A percentile compares a stretch with the other conserved stretches of the same genome.
phyloP scores from a whole-genome alignment of 2,113 vertebrate species.

The Natator depressus region DNA sequence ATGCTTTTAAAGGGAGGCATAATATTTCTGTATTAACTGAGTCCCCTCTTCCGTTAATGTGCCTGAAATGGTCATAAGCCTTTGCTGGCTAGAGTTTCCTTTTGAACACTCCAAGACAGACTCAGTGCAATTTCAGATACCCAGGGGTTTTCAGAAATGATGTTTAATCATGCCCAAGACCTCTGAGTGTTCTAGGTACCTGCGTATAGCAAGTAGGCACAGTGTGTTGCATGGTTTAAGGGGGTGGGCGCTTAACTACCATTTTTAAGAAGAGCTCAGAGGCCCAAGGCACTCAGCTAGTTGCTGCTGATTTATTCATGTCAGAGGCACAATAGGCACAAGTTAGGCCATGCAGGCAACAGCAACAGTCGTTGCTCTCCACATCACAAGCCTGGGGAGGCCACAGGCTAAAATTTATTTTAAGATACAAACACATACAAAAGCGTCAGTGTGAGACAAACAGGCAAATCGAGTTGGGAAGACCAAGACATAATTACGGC shows the following conservation, averaged over 20 bases:
- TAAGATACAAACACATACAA: constrained; percentile 6
- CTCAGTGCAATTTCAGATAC: background rate
- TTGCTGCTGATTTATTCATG: background rate
- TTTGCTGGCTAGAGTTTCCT: background rate
- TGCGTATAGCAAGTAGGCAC: background rate
- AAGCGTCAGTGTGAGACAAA: background rate
- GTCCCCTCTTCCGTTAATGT: background rate
- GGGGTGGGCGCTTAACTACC: background rate
- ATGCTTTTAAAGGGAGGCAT: background rate
- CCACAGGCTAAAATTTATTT: background rate
- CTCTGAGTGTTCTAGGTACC: background rate
- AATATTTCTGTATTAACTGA: background rate
- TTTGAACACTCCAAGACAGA: background rate
- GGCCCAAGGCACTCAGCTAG: background rate
- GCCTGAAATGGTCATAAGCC: fast-evolving
- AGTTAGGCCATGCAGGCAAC: background rate
- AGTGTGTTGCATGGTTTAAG: background rate
- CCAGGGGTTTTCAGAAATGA: background rate
- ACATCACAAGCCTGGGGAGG: background rate
- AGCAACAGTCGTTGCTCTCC: background rate
- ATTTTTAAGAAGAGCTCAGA: background rate
- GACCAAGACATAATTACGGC: background rate
- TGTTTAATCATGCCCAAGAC: background rate
- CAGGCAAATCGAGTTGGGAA: background rate
- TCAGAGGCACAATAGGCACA: background rate